Evolutionary conservation across 2,888 invertebrate species (phyloP).

Genomic region (Conomelus anceps): DNA sequence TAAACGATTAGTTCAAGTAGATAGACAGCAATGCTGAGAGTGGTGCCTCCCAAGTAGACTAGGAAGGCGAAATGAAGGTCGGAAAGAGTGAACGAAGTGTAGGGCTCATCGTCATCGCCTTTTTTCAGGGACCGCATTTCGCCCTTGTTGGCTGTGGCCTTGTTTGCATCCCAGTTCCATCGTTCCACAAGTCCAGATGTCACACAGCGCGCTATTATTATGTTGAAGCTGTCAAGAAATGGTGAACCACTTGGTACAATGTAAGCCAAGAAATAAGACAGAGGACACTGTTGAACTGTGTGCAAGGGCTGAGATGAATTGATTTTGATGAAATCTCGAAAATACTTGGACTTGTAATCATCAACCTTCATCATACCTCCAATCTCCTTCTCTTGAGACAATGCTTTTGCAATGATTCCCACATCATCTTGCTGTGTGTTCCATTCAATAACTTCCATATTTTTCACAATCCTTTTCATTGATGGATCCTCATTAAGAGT

Average conservation of each 20-base stretch:
- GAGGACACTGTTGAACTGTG: not conserved
- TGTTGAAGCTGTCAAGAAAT: not conserved
- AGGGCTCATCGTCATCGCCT: not conserved
- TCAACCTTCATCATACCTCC: not conserved
- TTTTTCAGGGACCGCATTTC: not conserved
- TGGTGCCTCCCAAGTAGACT: constrained; percentile 24
- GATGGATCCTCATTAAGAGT: not conserved
- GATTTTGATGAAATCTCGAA: not conserved
- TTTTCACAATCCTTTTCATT: not conserved
- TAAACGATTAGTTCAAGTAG: not conserved
- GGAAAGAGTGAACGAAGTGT: constrained; percentile 21
- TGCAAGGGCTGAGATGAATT: not conserved
- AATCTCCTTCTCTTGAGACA: not conserved
- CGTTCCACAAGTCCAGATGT: not conserved
- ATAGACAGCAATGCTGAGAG: constrained; percentile 20
- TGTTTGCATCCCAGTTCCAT: not conserved
- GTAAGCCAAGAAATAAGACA: not conserved
- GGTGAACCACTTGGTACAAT: not conserved
- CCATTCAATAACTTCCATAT: not conserved
- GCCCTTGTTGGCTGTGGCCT: not conserved
- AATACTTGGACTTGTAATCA: not conserved
- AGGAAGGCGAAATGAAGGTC: constrained; percentile 29
- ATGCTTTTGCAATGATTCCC: not conserved
- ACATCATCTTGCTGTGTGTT: not conserved
- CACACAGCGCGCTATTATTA: not conserved